Evolutionary conservation across 2,888 invertebrate genomes (phyloP), one percentile per base, ranked within the genome.

Genomic region (Eubasilissa splendida): DNA sequence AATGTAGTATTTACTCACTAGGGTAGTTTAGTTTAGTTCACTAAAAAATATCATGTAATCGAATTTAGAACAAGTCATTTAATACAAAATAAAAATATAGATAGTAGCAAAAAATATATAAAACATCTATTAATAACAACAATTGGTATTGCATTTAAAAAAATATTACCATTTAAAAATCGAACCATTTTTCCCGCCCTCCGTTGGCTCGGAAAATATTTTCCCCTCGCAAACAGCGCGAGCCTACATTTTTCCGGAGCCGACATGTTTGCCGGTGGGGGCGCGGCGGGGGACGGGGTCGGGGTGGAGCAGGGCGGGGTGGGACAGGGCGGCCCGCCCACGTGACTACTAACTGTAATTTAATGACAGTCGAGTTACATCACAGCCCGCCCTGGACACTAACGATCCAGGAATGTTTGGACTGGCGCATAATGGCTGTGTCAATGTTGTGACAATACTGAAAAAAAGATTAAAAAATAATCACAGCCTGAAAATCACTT

Each of bases 191-290:
- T 80, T 76, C 70, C 63, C 50, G 58, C 79, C 80, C 71, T 63
- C 77, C 79, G 77, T 78, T 80, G 66, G 68, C 71, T 73, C 77
- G 79, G 76, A 75, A 81, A 81, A 79, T 81, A 74, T 83, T 83
- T 80, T 81, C 79, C 80, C 80, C 59, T 53, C 76, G 79, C 83
- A 83, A 83, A 83, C 83, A 83, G 74, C 73, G 79, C 79, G 79
- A 77, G 80, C 79, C 82, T 79, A 83, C 80, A 83, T 83, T 83
- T 83, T 83, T 82, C 80, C 83, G 79, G 81, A 80, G 79, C 80
- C 82, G 82, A 68, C 82, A 80, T 82, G 82, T 82, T 82, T 82
- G 82, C 80, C 68, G 78, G 77, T 52, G 54, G 52, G 33, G 54
- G 50, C 73, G 53, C 59, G 76, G 75, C 60, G 81, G 74, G 42